A percentile compares a stretch with the other conserved stretches of the same genome.
These are phyloP conservation scores for Metridium senile DNA, from an alignment of 92 coral and sea anemone species.

Conservation along the genomic window DNA sequence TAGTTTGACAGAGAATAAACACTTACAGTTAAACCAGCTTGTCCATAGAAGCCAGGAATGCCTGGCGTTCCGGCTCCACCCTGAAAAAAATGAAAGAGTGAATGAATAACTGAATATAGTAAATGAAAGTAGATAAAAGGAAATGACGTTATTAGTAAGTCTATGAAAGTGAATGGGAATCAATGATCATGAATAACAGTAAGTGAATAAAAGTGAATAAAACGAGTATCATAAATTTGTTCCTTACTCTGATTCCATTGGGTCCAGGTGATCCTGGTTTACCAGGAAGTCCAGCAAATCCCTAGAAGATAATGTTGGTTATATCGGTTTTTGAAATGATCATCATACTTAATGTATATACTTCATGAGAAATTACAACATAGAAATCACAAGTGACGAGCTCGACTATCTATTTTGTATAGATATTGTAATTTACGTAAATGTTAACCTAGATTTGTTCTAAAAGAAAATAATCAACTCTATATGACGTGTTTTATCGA, in stretches of 20 bases:
- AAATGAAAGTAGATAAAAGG: neutral
- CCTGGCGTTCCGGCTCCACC: constrained; percentile 62
- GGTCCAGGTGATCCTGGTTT: constrained; percentile 59
- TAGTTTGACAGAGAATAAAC: neutral
- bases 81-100: constrained; percentile 11
- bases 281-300: constrained; percentile 70
- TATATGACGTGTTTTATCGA: too few relatives aligned
- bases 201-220: neutral
- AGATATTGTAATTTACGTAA: too few relatives aligned
- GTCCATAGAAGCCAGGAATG: constrained; percentile 56
- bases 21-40: constrained; percentile 80
- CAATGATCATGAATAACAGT: neutral
- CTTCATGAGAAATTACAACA: too few relatives aligned
- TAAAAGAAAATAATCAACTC: too few relatives aligned
- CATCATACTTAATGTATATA: too few relatives aligned
- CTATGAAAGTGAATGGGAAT: neutral
- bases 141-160: too few relatives aligned
- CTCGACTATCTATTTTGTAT: too few relatives aligned
- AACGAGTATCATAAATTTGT: neutral
- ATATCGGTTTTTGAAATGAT: too few relatives aligned
- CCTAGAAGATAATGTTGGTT: constrained; percentile 46
- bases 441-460: too few relatives aligned
- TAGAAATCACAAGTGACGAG: too few relatives aligned
- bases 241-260: constrained; percentile 62
- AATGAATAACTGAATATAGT: neutral